Evolutionary conservation across 2,888 invertebrate species (phyloP).

Genomic region (Xanthia icteritia): DNA sequence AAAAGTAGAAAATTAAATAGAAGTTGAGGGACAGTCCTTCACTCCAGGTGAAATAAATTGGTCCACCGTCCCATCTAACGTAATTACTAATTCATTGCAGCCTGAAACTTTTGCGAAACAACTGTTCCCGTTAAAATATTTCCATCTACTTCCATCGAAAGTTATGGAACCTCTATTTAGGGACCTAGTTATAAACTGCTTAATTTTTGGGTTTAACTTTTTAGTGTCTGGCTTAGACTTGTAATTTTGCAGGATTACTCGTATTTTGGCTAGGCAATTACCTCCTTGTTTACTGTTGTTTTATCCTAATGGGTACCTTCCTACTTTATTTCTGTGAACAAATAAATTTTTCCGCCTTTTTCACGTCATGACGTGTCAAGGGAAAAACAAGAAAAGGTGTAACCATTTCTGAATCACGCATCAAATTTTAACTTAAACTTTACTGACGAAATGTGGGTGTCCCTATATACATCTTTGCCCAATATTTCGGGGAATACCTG

Average conservation of each 20-base stretch:
- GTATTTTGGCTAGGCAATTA: constrained; percentile 18
- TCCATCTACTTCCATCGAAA: constrained; percentile 59
- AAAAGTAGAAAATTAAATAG: constrained; percentile 42
- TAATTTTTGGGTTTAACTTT: constrained; percentile 44
- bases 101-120: constrained; percentile 78
- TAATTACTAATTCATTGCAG: constrained; percentile 81
- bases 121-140: constrained; percentile 72
- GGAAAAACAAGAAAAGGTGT: not conserved
- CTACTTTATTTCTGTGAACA: constrained; percentile 1
- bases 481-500: not conserved
- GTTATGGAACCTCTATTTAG: constrained; percentile 44
- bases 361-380: not conserved
- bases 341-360: not conserved
- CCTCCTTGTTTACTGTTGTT: constrained; percentile 27
- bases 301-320: not conserved
- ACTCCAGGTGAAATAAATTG: constrained; percentile 67
- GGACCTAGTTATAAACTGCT: constrained; percentile 44
- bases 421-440: too few relatives aligned
- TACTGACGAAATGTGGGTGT: not conserved
- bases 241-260: constrained; percentile 40
- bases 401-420: not conserved
- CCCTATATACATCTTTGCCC: too few relatives aligned
- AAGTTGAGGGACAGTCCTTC: constrained; percentile 55
- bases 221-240: constrained; percentile 5
- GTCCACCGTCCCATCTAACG: constrained; percentile 66